These are phyloP conservation scores for Emys orbicularis DNA, from an alignment of 2,797 vertebrate species.

Conservation along the genomic window DNA sequence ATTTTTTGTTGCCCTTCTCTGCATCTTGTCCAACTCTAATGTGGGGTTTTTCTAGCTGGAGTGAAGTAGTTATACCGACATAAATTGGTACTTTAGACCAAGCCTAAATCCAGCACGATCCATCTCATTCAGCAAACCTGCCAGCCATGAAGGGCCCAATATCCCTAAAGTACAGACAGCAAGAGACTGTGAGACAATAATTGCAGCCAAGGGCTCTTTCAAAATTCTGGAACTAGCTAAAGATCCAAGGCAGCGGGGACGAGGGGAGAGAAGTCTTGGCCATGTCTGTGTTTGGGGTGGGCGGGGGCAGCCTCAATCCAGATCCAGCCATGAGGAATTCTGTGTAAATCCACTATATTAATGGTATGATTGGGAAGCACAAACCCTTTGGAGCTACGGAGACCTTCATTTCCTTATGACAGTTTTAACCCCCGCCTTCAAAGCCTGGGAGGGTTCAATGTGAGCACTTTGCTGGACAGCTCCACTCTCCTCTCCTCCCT, in stretches of 20 bases:
- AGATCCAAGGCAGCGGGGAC: neutral
- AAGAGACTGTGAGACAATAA: neutral
- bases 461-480: neutral
- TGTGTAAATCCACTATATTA: neutral
- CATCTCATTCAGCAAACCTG: neutral
- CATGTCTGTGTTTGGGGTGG: neutral
- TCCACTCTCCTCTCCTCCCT: neutral
- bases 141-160: neutral
- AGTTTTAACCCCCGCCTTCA: too few relatives aligned
- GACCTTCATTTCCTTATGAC: too few relatives aligned
- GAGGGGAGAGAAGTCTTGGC: neutral
- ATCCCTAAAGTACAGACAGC: neutral
- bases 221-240: neutral
- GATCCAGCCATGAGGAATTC: neutral
- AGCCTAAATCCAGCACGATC: neutral
- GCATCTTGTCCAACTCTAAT: too few relatives aligned
- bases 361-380: neutral
- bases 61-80: too few relatives aligned
- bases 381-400: neutral
- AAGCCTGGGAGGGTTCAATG: neutral
- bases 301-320: neutral
- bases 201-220: neutral
- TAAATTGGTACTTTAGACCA: too few relatives aligned
- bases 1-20: too few relatives aligned
- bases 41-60: too few relatives aligned